A percentile compares a stretch with the other conserved stretches of the same genome.
Conservation (phyloP, 2,113 vertebrate genomes). For the Tragelaphus scriptus region DNA sequence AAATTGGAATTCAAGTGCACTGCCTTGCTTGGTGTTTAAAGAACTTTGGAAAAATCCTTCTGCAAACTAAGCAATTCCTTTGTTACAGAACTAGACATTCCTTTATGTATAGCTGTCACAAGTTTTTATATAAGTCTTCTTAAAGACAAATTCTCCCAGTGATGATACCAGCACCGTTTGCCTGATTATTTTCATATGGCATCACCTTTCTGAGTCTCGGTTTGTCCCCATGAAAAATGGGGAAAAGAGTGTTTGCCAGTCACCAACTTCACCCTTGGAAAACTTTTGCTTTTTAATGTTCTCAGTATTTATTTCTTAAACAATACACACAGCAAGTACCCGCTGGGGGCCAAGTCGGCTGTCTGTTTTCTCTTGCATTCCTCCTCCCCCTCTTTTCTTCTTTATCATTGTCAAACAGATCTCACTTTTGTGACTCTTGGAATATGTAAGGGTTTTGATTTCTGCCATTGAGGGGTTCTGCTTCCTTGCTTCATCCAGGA, state of each 20-base stretch:
- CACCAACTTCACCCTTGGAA: not conserved
- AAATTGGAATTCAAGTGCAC: slow-evolving; percentile 11
- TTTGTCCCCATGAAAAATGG: not conserved
- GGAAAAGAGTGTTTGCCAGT: not conserved
- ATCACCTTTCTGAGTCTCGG: not conserved
- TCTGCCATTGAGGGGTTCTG: not conserved
- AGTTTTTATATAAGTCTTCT: not conserved
- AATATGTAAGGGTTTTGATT: not conserved
- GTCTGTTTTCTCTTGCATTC: not conserved
- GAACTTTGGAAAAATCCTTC: not conserved
- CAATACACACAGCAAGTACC: not conserved
- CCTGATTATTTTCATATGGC: not conserved
- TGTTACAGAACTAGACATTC: not conserved
- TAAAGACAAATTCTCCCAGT: not conserved
- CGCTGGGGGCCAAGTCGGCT: not conserved
- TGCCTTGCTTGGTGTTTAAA: not conserved
- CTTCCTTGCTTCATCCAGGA: not conserved
- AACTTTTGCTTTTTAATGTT: not conserved
- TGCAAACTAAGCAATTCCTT: not conserved
- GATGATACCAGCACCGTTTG: not conserved
- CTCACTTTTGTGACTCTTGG: not conserved
- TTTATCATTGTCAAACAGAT: not conserved
- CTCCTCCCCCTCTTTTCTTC: not conserved
- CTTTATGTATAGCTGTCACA: not conserved
- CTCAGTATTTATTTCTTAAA: not conserved